Evolutionary conservation across 2,113 vertebrate genomes (phyloP).

Genomic region (Crotalus helleri): DNA sequence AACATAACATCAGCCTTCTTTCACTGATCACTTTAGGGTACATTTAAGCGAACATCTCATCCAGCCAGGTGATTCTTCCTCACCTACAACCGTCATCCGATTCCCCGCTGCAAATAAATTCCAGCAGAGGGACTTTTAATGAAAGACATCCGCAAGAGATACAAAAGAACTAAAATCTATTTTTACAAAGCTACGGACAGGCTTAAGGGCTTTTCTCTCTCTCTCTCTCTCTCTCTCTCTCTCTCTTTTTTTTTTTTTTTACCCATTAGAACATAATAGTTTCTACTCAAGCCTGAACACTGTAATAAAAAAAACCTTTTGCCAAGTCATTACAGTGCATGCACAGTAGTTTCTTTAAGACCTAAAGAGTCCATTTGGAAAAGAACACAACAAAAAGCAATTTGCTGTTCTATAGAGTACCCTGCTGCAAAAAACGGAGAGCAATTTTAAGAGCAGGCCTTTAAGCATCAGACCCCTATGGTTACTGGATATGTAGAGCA

Average conservation of each 20-base stretch:
- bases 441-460: slow-evolving; percentile 52
- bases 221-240: no score
- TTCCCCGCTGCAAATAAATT: slow-evolving; percentile 20
- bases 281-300: slow-evolving; percentile 37
- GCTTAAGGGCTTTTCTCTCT: slow-evolving; percentile 14
- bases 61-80: not conserved
- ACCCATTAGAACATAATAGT: slow-evolving; percentile 34
- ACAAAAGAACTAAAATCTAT: slow-evolving; percentile 49
- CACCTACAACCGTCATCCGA: not conserved
- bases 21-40: not conserved
- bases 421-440: slow-evolving; percentile 41
- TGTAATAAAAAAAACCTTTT: slow-evolving; percentile 34
- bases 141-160: slow-evolving; percentile 15
- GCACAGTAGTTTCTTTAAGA: slow-evolving; percentile 41
- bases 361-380: slow-evolving; percentile 38
- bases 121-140: slow-evolving; percentile 15
- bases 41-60: no score
- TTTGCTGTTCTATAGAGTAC: slow-evolving; percentile 37
- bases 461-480: slow-evolving; percentile 51
- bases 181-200: slow-evolving; percentile 38
- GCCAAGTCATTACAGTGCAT: slow-evolving; percentile 37
- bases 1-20: slow-evolving; percentile 3
- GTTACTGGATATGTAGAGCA: slow-evolving; percentile 39
- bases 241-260: not conserved
- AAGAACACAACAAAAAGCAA: slow-evolving; percentile 48